Conservation (phyloP, 2,113 vertebrate genomes). For the Eulemur macaco region DNA sequence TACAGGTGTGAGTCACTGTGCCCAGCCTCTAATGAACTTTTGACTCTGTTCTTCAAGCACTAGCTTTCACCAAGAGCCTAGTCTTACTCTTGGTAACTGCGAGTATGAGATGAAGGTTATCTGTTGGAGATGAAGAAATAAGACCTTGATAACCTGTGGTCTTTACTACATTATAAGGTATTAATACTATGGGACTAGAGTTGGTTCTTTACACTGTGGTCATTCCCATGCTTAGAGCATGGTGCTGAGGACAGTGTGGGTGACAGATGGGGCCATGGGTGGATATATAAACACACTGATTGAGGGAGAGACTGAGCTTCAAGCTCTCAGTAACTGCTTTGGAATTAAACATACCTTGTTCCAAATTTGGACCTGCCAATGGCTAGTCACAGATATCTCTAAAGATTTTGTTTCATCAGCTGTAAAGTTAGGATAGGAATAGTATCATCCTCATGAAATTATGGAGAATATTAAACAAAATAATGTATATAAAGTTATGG, state of each 20-base stretch:
- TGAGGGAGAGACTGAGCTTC: background rate
- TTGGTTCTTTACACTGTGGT: background rate
- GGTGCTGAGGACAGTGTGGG: background rate
- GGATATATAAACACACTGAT: background rate
- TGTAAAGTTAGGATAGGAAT: conserved; percentile 19
- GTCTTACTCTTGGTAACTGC: background rate
- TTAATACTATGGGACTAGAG: too few species aligned
- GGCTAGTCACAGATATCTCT: background rate
- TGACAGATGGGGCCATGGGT: background rate
- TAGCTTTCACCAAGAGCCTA: background rate
- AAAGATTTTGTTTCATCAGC: background rate
- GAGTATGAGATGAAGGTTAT: background rate
- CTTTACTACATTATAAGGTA: background rate
- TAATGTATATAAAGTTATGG: background rate
- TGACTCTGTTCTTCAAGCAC: background rate
- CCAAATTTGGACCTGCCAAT: background rate
- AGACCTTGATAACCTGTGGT: background rate
- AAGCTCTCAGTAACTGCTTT: background rate
- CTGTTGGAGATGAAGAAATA: background rate
- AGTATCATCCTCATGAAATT: conserved; percentile 5
- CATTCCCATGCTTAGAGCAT: background rate
- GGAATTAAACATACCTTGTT: conserved; percentile 10
- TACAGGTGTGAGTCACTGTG: too few species aligned
- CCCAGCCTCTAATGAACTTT: background rate
- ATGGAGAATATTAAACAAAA: background rate